Evolutionary conservation across 2,888 invertebrate species (phyloP), one percentile per base, ranked within the genome.

Genomic region (Agonopterix heracliana): DNA sequence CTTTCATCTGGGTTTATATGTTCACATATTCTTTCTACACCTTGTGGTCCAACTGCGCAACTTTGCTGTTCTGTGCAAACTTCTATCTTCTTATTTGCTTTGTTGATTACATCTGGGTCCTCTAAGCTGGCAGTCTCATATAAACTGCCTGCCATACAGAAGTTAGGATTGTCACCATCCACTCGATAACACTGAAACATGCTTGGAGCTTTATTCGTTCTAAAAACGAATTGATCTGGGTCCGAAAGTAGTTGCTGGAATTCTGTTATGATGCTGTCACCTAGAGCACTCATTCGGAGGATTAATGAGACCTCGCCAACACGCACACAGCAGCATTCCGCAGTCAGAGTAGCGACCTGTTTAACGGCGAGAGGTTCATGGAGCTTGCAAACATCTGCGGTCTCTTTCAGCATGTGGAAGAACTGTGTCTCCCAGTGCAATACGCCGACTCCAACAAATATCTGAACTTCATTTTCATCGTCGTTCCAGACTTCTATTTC

Each of bases 381-480:
- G 34, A 74, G 14, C 59, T 72, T 65, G 64, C 77, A 59, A 57
- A 85, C 52, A 57, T 84, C 58, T 55, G 79, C 48, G 48, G 82
- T 68, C 63, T 86, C 70, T 63, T 81, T 86, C 1, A 91, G 61
- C 86, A 90, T 87, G 38, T 82, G 78, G 51, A 68, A 79, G 60
- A 90, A 90, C 35, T 81, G 59, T 1, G 77, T 78, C 34, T 82
- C 75, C 90, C 90, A 91, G 3, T 68, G 52, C 71, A 90, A 79
- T 5, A 57, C 67, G 1, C 81, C 81, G 2, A 75, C 61, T 10
- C 90, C 90, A 12, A 90, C 78, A 55, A 79, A 87, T 57, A 79
- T 78, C 49, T 78, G 65, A 0, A 65, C 61, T 66, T 83, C 81
- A 1, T 72, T 70, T 47, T 74, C 74, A 47, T 85, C 82, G 46